Evolutionary conservation across 2,797 vertebrate species (phyloP).

Genomic region (Octomys mimax): DNA sequence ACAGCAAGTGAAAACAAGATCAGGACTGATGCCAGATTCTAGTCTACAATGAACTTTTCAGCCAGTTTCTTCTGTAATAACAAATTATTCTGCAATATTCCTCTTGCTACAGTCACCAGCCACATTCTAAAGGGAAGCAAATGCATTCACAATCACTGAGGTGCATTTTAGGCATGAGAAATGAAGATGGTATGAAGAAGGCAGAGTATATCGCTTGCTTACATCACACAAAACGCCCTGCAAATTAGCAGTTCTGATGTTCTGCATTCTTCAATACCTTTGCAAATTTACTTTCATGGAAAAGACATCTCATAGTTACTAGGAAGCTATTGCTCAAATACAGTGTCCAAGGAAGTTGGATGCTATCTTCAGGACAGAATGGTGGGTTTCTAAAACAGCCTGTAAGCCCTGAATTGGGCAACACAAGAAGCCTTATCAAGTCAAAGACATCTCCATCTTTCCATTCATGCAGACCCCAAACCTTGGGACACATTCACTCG

Average conservation of each 20-base stretch:
- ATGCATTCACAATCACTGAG: constrained; percentile 25
- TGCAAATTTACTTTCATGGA: constrained; percentile 58
- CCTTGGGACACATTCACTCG: background rate
- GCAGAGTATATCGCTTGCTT: constrained; percentile 4
- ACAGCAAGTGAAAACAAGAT: constrained; percentile 62
- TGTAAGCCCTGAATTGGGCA: background rate
- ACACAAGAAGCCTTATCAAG: background rate
- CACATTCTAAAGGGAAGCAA: constrained; percentile 52
- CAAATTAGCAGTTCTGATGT: constrained; percentile 11
- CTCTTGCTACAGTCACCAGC: constrained; percentile 49
- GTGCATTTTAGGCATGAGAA: constrained; percentile 64
- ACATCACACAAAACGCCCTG: constrained; percentile 33
- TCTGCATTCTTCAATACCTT: constrained; percentile 13
- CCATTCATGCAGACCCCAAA: background rate
- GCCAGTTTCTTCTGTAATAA: constrained; percentile 61
- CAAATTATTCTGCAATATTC: constrained; percentile 55
- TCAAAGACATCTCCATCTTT: background rate
- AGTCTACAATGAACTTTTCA: constrained; percentile 44
- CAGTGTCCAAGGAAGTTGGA: background rate
- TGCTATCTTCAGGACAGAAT: constrained; percentile 13
- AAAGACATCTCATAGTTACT: constrained; percentile 63
- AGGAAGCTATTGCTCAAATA: constrained; percentile 28
- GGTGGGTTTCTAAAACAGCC: background rate
- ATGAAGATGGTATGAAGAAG: constrained; percentile 42
- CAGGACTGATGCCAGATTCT: constrained; percentile 46